Evolutionary conservation across 2,888 invertebrate genomes (phyloP).

Genomic region (Panopea generosa): DNA sequence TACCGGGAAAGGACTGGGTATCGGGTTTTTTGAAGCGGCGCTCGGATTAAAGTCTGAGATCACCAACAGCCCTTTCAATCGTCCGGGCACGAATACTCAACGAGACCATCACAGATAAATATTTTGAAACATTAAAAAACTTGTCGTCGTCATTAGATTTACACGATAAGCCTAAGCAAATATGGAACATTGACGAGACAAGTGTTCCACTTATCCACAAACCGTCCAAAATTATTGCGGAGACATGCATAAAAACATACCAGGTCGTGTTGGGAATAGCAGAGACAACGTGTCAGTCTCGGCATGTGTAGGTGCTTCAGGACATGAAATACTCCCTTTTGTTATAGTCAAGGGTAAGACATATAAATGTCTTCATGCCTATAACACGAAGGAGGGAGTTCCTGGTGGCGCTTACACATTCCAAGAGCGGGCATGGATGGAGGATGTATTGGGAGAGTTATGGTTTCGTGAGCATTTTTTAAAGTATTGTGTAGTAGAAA

Average conservation of each 20-base stretch:
- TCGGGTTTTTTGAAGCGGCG: constrained; percentile 39
- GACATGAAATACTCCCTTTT: constrained; percentile 49
- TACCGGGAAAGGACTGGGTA: constrained; percentile 56
- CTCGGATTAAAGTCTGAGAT: constrained; percentile 39
- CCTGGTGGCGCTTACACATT: constrained; percentile 43
- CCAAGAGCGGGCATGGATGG: constrained; percentile 59
- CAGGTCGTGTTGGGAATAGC: constrained; percentile 46
- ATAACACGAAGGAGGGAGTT: constrained; percentile 32
- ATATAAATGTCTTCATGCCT: constrained; percentile 28
- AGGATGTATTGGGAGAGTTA: constrained; percentile 37
- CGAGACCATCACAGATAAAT: constrained; percentile 18
- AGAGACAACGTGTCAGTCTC: constrained; percentile 56
- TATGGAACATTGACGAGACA: constrained; percentile 29
- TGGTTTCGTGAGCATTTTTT: constrained; percentile 53
- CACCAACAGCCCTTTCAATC: constrained; percentile 26
- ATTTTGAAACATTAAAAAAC: neutral
- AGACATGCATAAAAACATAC: constrained; percentile 26
- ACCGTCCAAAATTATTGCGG: constrained; percentile 2
- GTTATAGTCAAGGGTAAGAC: constrained; percentile 60
- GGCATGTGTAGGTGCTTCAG: constrained; percentile 60
- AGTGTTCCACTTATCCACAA: constrained; percentile 17
- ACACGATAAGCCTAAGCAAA: constrained; percentile 3
- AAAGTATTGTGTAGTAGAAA: constrained; percentile 48
- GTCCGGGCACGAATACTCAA: constrained; percentile 31
- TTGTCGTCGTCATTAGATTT: neutral